Percentiles rank a stretch among this genome's conserved stretches.
These are phyloP conservation scores for Aplochiton taeniatus DNA, from an alignment of 2,797 vertebrate species.

Conservation along the genomic window DNA sequence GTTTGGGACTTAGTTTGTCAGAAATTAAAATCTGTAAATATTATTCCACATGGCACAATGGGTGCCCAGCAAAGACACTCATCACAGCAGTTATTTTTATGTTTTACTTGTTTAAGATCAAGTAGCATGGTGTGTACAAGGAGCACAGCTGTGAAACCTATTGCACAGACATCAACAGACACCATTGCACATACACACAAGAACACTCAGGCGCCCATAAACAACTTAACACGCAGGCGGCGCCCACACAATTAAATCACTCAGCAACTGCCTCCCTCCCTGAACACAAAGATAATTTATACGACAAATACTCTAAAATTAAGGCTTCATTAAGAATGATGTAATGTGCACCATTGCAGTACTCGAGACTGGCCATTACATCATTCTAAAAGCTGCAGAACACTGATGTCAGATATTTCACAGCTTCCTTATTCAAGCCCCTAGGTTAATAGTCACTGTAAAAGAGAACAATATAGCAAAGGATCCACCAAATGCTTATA, in stretches of 20 bases:
- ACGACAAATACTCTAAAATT: slow-evolving; percentile 68
- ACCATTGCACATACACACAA: slow-evolving; percentile 25
- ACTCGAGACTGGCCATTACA: slow-evolving; percentile 61
- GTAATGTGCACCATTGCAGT: slow-evolving; percentile 59
- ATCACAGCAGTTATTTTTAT: no score
- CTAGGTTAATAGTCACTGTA: slow-evolving; percentile 64
- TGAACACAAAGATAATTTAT: slow-evolving; percentile 62
- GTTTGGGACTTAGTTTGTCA: no score
- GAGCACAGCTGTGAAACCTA: slow-evolving; percentile 39
- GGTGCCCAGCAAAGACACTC: no score
- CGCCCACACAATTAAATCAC: slow-evolving; percentile 60
- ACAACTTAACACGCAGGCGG: slow-evolving; percentile 44
- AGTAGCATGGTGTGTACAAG: background rate
- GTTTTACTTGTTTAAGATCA: no score
- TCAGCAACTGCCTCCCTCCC: slow-evolving; percentile 59
- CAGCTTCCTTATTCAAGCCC: slow-evolving; percentile 49
- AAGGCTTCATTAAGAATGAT: slow-evolving; percentile 62
- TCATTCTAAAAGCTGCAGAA: slow-evolving; percentile 61
- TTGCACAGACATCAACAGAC: slow-evolving; percentile 24
- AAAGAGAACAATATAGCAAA: slow-evolving; percentile 43
- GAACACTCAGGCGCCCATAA: slow-evolving; percentile 29
- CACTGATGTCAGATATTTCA: slow-evolving; percentile 73
- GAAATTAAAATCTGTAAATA: no score
- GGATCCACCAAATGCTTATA: slow-evolving; percentile 34
- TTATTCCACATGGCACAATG: no score